Evolutionary conservation across 2,113 vertebrate genomes (phyloP).

Genomic region (Scomber colias): DNA sequence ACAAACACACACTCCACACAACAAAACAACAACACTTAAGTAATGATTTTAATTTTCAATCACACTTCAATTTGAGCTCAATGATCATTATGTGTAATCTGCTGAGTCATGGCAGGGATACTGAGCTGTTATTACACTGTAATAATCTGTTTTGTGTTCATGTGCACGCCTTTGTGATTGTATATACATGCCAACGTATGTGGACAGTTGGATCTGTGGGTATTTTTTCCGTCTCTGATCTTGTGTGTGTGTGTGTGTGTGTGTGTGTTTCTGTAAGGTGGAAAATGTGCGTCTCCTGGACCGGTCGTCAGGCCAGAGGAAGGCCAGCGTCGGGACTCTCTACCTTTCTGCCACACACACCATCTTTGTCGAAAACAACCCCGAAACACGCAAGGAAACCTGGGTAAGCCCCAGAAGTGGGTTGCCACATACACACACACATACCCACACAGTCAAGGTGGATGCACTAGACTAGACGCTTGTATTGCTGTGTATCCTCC

Average conservation of each 20-base stretch:
- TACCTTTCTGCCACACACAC: conserved; percentile 96
- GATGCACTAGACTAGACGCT: not conserved
- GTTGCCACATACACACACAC: not conserved
- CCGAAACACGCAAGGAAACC: conserved; percentile 93
- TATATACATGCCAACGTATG: not conserved
- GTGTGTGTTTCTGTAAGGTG: conserved; percentile 82
- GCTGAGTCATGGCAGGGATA: not conserved
- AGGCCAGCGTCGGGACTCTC: conserved; percentile 88
- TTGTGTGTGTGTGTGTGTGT: not conserved
- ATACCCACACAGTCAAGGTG: not conserved
- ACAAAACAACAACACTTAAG: not conserved
- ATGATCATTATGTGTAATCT: not conserved
- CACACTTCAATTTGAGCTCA: not conserved
- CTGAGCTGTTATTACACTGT: not conserved
- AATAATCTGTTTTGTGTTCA: not conserved
- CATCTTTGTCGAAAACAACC: conserved; percentile 95
- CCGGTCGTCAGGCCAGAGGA: conserved; percentile 88
- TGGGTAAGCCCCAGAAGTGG: conserved; percentile 87
- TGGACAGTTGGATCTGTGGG: not conserved
- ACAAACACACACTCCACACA: not conserved
- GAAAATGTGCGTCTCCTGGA: conserved; percentile 94
- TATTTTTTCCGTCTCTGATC: not conserved
- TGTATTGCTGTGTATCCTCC: not conserved
- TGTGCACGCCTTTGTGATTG: not conserved
- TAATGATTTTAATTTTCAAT: not conserved